Evolutionary conservation across 2,113 vertebrate genomes (phyloP), one percentile per base, ranked within the genome.

Genomic region (Phaethornis superciliosus): DNA sequence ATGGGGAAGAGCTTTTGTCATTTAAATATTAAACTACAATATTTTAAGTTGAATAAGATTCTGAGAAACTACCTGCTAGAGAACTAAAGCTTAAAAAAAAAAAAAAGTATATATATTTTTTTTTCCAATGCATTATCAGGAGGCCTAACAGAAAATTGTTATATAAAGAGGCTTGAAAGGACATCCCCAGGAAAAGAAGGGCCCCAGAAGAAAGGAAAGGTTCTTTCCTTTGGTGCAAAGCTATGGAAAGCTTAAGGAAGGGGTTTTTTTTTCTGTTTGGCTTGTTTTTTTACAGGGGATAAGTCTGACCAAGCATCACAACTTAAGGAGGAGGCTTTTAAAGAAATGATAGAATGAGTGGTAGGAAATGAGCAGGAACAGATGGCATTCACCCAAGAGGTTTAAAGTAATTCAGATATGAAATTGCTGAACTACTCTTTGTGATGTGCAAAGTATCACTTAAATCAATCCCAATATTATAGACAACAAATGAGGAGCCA

Each of bases 311-410:
- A 84, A 67, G 18, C 2, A 0, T 27, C 10, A 55, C 60, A 83
- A 62, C 32, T 59, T 60, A 60, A 81, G 81, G 69, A 75, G 51
- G 12, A 91, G 40, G 33, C n/a, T 84, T 81, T 87, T 52, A 65
- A 86, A 78, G 52, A 60, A 60, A 70, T 51, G 30, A 54, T 67
- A 40, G 89, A 84, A 86, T 40, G 35, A 72, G 30, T 0, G 5
- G n/a, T 83, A 51, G 64, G 42, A 86, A 94, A 78, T 70, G 64
- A 84, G 51, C 74, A 84, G 78, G 87, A 93, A 49, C 88, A 84
- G 90, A 94, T 81, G 87, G 81, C 77, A 46, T 59, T 80, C 81
- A 81, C 88, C 69, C 78, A 51, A 86, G 87, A 86, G 77, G n/a
- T 69, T 89, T 91, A 37, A 81, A 95, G 52, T 90, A 84, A 89